phyloP scores from a whole-genome alignment of 1,140 invertebrate genomes.

The Zaprionus inermis region DNA sequence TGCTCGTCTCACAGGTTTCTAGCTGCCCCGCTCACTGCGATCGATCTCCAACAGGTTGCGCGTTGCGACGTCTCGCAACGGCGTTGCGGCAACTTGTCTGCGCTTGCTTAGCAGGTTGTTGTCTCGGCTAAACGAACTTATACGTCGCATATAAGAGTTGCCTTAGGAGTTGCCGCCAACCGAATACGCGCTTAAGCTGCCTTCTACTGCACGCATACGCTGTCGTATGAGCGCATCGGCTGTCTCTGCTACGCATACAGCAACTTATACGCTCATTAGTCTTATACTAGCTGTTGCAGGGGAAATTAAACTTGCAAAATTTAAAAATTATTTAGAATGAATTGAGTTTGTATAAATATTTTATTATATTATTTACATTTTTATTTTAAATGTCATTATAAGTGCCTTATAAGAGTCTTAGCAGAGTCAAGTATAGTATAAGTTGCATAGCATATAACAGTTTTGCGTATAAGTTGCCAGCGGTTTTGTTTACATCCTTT shows the following conservation, averaged over 20 bases:
- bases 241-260: not conserved
- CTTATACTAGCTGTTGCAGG: not conserved
- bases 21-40: not conserved
- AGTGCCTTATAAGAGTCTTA: not conserved
- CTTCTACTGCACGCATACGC: not conserved
- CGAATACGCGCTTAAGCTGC: too few species aligned
- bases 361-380: not conserved
- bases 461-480: conserved; percentile 26
- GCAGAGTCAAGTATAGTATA: not conserved
- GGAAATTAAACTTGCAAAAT: not conserved
- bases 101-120: conserved; percentile 26
- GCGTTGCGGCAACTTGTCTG: conserved; percentile 25
- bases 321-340: not conserved
- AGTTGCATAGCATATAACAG: conserved; percentile 57
- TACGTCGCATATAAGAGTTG: conserved; percentile 20
- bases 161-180: too few species aligned
- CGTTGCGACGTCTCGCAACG: conserved; percentile 3
- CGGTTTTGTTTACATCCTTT: conserved; percentile 8
- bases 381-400: not conserved
- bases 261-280: not conserved
- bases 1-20: not conserved
- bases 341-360: not conserved
- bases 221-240: not conserved
- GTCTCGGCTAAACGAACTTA: conserved; percentile 43
- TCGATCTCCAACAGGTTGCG: conserved; percentile 23